Base-by-base conservation (phyloP, 2,113 vertebrate species). In the Gadus chalcogrammus region DNA sequence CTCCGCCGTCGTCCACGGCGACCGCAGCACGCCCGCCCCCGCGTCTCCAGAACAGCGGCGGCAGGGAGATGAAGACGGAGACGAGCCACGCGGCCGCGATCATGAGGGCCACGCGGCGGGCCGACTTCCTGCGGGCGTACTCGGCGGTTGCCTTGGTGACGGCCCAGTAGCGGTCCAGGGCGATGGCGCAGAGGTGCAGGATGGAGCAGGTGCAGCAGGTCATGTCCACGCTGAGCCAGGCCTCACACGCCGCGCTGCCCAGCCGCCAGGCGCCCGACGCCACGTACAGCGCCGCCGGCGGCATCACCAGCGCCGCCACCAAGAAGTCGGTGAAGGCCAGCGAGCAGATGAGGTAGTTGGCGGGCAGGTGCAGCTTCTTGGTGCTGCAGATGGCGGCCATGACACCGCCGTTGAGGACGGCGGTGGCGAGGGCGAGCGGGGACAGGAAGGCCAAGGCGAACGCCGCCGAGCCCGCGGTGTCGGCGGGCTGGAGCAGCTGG, bases 161-260 rank as follows among this genome's bases (percentile, higher is more conserved):
- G 64, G 95, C 95, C 95, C 95, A 97, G 85, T 96, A 96, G 69
- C 95, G 91, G 82, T 96, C 95, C 73, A 97, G 86, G 0, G 95
- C 95, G 61, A 97, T 97, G 64, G 94, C 94, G 0, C 95, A 96
- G 71, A 97, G 90, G 17, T 97, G 95, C 73, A 97, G 91, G 79
- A 96, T 97, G 5, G 95, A 97, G 67, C 95, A 95, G 0, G 95
- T 97, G 84, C 95, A 97, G 74, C 94, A 96, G 63, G 94, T 96
- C 94, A 97, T 95, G 81, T 97, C 95, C 0, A 95, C 75, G 3
- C 95, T 96, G 1, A 96, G 88, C 95, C 95, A 97, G 56, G 93
- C 89, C 83, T 97, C 94, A 1, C 95, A 97, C 74, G 94, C 84
- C 65, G 95, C 91, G 65, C 91, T 91, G 0, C 95, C 95, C 73